phyloP scores from a whole-genome alignment of 2,888 invertebrate genomes.

The Chirona hameri region DNA sequence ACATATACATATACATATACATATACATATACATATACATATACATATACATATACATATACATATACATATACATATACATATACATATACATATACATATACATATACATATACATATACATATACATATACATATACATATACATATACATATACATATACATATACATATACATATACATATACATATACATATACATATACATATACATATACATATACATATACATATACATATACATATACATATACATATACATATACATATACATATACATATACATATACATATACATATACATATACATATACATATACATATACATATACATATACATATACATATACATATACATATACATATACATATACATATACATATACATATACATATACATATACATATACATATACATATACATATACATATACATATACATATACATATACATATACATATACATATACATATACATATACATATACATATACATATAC shows the following conservation, averaged over 20 bases:
- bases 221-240: neutral
- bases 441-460: neutral
- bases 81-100: neutral
- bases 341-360: neutral
- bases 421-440: neutral
- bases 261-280: neutral
- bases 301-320: neutral
- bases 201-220: neutral
- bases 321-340: neutral
- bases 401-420: neutral
- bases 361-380: neutral
- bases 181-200: neutral
- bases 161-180: neutral
- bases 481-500: neutral
- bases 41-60: neutral
- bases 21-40: neutral
- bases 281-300: neutral
- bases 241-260: neutral
- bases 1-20: neutral
- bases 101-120: neutral
- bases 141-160: neutral
- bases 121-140: neutral
- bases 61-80: neutral
- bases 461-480: neutral
- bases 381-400: neutral